Evolutionary conservation across 2,888 invertebrate species (phyloP), one percentile per base, ranked within the genome.

Genomic region (Stenchaetothrips biformis): DNA sequence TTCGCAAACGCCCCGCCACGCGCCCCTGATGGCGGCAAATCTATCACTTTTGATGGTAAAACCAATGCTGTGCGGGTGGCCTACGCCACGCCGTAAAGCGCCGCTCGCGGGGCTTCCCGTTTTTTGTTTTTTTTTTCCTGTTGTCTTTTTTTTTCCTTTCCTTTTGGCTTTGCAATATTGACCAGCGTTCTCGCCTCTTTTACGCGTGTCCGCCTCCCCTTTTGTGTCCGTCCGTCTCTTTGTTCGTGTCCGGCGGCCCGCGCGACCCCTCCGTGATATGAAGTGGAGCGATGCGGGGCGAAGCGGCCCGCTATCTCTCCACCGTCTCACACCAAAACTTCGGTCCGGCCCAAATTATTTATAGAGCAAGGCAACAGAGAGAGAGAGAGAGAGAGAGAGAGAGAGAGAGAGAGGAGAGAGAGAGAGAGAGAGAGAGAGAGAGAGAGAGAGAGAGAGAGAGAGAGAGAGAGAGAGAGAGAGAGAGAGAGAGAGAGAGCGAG

Each of bases 401-500:
- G 62, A 21, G 8, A 53, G 13, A 53, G 18, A 53, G 53, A 18
- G 53, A 53, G 11, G 53, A 53, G 18, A 18, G 62, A 62, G 62
- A 62, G 62, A 62, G n/a, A n/a, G 62, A 67, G 67, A 67, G 67
- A 67, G 62, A 21, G 67, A n/a, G n/a, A 7, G 21, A 21, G 67
- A 67, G 67, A 62, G 18, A 53, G 53, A 53, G 18, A 53, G 8
- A 7, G 8, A n/a, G 62, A 2, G 62, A n/a, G 21, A n/a, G 62
- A 62, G 62, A n/a, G 62, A n/a, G 62, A 62, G 62, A n/a, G 21
- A n/a, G 62, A 62, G 62, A n/a, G 62, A n/a, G 62, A 62, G 49
- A 11, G 11, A 11, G 49, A 11, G 49, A 11, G 11, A 11, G n/a
- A 37, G 53, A 53, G 53, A 2, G 53, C 0, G 53, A 53, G 53